phyloP scores from a whole-genome alignment of 2,888 invertebrate genomes.

The Aphrophora alni region DNA sequence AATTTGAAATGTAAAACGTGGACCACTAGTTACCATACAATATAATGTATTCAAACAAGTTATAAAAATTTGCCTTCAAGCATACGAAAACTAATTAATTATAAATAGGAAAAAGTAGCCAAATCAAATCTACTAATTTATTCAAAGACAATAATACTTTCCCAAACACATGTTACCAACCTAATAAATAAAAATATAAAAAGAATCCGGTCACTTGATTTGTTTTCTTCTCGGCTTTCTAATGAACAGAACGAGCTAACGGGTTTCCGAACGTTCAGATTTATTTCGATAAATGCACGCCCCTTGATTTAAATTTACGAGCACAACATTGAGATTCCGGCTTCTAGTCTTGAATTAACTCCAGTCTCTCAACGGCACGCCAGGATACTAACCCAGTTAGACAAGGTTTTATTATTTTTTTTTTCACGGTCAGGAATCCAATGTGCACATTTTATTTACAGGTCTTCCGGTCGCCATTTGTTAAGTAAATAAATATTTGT shows the following conservation, averaged over 20 bases:
- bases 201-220: neutral
- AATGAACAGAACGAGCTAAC: neutral
- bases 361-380: neutral
- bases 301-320: neutral
- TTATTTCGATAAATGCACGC: neutral
- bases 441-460: neutral
- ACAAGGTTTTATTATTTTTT: neutral
- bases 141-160: neutral
- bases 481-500: neutral
- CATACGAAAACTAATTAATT: too few species aligned
- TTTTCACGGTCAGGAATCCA: neutral
- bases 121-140: too few species aligned
- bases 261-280: neutral
- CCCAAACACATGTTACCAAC: neutral
- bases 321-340: neutral
- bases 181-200: neutral
- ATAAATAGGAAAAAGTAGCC: too few species aligned
- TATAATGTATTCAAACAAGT: too few species aligned
- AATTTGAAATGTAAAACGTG: too few species aligned
- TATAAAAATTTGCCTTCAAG: too few species aligned
- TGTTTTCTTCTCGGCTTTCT: conserved; percentile 6
- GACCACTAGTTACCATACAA: too few species aligned
- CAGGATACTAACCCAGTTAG: neutral
- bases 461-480: neutral
- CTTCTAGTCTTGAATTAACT: neutral